These are phyloP conservation scores for Bombus waltoni DNA, from an alignment of 1,140 invertebrate genomes.

Conservation along the genomic window DNA sequence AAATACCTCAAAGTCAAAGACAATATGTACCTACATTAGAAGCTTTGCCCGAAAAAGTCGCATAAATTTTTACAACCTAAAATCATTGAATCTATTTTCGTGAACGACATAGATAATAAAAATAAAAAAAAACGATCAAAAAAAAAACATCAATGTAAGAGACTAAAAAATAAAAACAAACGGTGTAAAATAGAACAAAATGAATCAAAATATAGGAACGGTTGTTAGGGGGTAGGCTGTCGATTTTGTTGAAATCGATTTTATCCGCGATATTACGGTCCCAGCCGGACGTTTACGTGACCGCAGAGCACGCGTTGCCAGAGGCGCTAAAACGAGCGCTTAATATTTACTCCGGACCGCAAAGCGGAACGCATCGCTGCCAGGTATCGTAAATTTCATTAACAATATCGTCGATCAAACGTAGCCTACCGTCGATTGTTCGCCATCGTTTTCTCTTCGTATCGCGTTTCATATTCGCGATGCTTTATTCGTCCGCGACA, in stretches of 20 bases:
- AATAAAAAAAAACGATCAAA: background rate
- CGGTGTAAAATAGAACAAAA: background rate
- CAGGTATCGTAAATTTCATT: constrained; percentile 63
- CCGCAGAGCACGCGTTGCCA: constrained; percentile 62
- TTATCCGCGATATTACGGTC: constrained; percentile 19
- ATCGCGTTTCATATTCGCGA: background rate
- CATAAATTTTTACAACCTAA: too few relatives aligned
- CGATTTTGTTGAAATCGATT: constrained; percentile 55
- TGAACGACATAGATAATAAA: background rate
- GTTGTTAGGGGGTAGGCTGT: background rate
- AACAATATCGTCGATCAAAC: constrained; percentile 58
- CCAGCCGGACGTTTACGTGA: constrained; percentile 29
- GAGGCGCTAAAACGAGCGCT: constrained; percentile 61
- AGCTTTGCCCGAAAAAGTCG: too few relatives aligned
- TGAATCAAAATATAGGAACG: background rate
- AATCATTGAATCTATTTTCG: too few relatives aligned
- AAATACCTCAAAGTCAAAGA: too few relatives aligned
- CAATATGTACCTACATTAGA: too few relatives aligned
- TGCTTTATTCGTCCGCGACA: background rate
- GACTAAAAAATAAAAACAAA: background rate
- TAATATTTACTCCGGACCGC: constrained; percentile 65
- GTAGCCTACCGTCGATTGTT: background rate
- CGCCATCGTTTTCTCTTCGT: background rate
- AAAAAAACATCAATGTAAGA: background rate
- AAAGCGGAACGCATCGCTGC: constrained; percentile 59